Base-by-base conservation (phyloP, 1,140 invertebrate genomes). In the Tetragnatha versicolor region DNA sequence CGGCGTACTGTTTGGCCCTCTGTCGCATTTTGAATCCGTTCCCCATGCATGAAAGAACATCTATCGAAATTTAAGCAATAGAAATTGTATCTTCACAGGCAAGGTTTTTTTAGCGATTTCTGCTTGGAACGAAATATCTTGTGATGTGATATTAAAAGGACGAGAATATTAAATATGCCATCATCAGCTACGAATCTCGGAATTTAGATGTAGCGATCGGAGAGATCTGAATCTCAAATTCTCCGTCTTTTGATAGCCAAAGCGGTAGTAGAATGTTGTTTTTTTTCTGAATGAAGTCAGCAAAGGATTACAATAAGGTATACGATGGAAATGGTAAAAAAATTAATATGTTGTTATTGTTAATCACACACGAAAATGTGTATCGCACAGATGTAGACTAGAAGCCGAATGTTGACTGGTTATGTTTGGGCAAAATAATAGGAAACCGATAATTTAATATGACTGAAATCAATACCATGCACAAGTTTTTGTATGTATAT, bases 361-460 rank as follows among this genome's bases (percentile, higher is more conserved):
- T 77, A 33, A 65, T 66, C 73, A 77, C 73, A 37, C 33, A 58
- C 35, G 58, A 63, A 70, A 55, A 70, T 55, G 73, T 77, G 73
- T 77, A 77, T 77, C 73, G 73, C 73, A 77, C 73, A 77, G 73
- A 77, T 39, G 29, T 77, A 77, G 73, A 47, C 35, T 77, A 77
- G 73, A 66, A 65, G 33, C 60, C 53, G 42, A 77, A 65, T 77
- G 73, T 77, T 77, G 73, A 77, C 73, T 77, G 66, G 73, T 77
- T 77, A 77, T 66, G 73, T 77, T 77, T 77, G 73, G 73, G 61
- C 73, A 63, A 77, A 25, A 77, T 17, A 66, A 42, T n/a, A 25
- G 27, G 1, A 17, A 47, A 45, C 25, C 27, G 39, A 29, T 65
- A 22, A 65, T 65, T 22, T 25, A 65, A 42, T 25, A n/a, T n/a